Evolutionary conservation across 2,797 vertebrate genomes (phyloP), one percentile per base, ranked within the genome.

Genomic region (Hylomyscus alleni): DNA sequence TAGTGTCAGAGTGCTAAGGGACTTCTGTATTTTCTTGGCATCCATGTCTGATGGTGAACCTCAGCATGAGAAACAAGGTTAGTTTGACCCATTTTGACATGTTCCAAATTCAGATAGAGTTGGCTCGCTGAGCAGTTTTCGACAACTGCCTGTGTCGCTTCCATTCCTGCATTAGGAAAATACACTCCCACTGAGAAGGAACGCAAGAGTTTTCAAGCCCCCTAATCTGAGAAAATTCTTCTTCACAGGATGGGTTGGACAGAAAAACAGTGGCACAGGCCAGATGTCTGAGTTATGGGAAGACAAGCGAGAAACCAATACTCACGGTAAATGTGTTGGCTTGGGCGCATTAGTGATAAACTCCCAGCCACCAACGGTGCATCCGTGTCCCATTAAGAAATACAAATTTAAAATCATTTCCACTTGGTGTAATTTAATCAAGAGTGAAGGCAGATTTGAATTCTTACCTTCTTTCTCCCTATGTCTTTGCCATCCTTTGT

Each of bases 101-200:
- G 47, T 67, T 94, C 81, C 94, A 20, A 93, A 96, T 78, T 95
- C 24, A 77, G 52, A 91, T 26, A 58, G 9, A 90, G 80, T 26
- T 62, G 34, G 80, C 10, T n/a, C 26, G 44, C 52, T 92, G 50
- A 34, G 15, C 3, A 83, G 15, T 86, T 89, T 90, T 77, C 62
- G 20, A 40, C 83, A 56, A 73, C 52, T n/a, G 10, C 31, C 83
- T 72, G 58, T 17, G 75, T 19, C 17, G 83, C 13, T 90, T 80
- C 47, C 40, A 67, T 69, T 75, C 62, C 29, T 96, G 9, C 82
- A 78, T n/a, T 44, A 76, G 88, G 62, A 90, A 85, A 50, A 90
- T 44, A 52, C 7, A 82, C 13, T 52, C 3, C 44, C 34, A 19
- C 14, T 7, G 0, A 75, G 20, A n/a, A 88, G 82, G 19, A 88